Evolutionary conservation across 2,797 vertebrate genomes (phyloP).

Genomic region (Macrochelys suwanniensis): DNA sequence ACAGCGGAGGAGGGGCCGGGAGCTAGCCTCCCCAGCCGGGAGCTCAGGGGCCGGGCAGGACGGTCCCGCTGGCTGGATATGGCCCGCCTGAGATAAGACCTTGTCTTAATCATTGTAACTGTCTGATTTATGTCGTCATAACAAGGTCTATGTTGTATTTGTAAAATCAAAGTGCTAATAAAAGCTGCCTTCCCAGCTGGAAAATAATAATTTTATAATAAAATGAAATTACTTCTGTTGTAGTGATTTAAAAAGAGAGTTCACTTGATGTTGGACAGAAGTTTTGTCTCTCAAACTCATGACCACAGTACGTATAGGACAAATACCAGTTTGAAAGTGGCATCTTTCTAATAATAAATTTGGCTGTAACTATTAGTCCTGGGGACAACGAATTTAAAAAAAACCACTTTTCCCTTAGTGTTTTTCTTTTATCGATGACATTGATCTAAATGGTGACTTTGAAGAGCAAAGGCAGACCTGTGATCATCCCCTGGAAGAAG

Average conservation of each 20-base stretch:
- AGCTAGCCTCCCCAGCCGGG: too few relatives aligned
- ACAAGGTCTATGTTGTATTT: background rate
- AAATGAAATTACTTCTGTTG: constrained; percentile 59
- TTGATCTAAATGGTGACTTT: constrained; percentile 19
- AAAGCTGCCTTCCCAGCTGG: background rate
- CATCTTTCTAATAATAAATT: constrained; percentile 47
- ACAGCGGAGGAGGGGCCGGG: too few relatives aligned
- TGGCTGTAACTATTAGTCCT: constrained; percentile 29
- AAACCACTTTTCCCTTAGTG: constrained; percentile 37
- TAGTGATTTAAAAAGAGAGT: constrained; percentile 65
- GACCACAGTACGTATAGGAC: constrained; percentile 60
- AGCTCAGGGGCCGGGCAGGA: too few relatives aligned
- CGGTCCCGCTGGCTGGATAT: too few relatives aligned
- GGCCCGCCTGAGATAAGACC: background rate
- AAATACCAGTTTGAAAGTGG: constrained; percentile 24
- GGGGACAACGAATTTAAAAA: constrained; percentile 48
- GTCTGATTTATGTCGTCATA: background rate
- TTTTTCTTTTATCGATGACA: constrained; percentile 53
- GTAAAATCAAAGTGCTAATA: background rate
- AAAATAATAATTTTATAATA: constrained; percentile 53
- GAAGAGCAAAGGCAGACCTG: constrained; percentile 26
- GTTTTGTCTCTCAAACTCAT: constrained; percentile 74
- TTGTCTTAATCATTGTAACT: background rate
- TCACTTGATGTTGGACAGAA: constrained; percentile 55
- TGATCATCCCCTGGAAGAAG: constrained; percentile 28